Conservation (phyloP, 2,113 vertebrate genomes). For the Manacus vitellinus region DNA sequence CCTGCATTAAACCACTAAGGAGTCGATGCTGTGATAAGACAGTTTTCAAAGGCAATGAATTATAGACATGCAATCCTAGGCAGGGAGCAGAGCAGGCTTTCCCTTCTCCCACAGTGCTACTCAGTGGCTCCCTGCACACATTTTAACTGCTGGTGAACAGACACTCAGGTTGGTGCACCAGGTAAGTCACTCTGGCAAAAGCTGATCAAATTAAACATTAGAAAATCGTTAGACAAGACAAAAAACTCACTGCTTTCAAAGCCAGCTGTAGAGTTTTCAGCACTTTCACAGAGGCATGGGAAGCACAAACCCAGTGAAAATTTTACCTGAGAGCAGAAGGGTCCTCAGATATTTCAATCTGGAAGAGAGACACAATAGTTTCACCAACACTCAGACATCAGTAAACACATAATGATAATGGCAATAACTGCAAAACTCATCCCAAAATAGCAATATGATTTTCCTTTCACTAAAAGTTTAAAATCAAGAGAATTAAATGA, state of each 20-base stretch:
- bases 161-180: accelerated
- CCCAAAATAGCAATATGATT: neutral
- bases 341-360: neutral
- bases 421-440: neutral
- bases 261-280: neutral
- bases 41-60: constrained; percentile 67
- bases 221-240: neutral
- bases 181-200: neutral
- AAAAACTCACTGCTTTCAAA: neutral
- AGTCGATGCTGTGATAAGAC: constrained; percentile 59
- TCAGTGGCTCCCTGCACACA: neutral
- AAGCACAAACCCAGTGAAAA: neutral
- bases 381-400: neutral
- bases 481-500: neutral
- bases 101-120: neutral
- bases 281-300: neutral
- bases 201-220: neutral
- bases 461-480: neutral
- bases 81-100: neutral
- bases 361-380: neutral
- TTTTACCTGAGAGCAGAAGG: neutral
- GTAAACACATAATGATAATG: neutral
- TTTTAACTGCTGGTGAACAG: neutral
- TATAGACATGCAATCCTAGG: neutral
- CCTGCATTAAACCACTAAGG: constrained; percentile 63